Conservation (phyloP, 1,140 invertebrate species). For the Caligus rogercresseyi region DNA sequence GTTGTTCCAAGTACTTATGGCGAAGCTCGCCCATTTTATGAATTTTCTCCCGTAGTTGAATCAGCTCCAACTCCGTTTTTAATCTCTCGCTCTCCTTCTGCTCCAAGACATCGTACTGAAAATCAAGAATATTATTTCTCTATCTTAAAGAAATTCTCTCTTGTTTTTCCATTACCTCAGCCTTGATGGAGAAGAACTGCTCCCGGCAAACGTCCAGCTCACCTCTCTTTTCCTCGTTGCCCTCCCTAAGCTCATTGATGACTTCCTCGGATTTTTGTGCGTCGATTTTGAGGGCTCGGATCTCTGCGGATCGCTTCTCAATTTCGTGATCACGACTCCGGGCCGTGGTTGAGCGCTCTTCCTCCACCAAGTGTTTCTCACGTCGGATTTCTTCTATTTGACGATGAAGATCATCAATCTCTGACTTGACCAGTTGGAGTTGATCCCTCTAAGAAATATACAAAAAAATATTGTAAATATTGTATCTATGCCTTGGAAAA, state of each 20-base stretch:
- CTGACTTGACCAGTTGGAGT: constrained; percentile 8
- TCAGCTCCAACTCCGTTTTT: not conserved
- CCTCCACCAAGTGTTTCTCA: constrained; percentile 10
- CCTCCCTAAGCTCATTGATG: not conserved
- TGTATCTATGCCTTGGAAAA: too few species aligned
- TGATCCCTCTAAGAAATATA: constrained; percentile 10
- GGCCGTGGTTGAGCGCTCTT: not conserved
- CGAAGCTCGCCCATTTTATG: constrained; percentile 1
- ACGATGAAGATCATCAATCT: not conserved
- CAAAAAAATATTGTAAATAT: too few species aligned
- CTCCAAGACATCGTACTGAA: not conserved
- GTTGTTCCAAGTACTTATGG: not conserved
- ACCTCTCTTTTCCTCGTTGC: not conserved
- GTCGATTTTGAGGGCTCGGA: not conserved
- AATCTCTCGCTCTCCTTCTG: constrained; percentile 1
- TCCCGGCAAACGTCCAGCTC: not conserved
- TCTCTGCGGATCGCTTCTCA: not conserved
- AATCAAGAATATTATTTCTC: not conserved
- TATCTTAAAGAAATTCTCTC: not conserved
- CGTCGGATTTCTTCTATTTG: constrained; percentile 4
- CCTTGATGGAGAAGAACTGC: not conserved
- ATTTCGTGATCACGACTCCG: constrained; percentile 1
- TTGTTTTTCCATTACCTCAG: not conserved
- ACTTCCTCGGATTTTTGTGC: not conserved
- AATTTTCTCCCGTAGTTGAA: constrained; percentile 4